Base-by-base conservation (phyloP, 1,140 invertebrate genomes). In the Vollenhovia emeryi region DNA sequence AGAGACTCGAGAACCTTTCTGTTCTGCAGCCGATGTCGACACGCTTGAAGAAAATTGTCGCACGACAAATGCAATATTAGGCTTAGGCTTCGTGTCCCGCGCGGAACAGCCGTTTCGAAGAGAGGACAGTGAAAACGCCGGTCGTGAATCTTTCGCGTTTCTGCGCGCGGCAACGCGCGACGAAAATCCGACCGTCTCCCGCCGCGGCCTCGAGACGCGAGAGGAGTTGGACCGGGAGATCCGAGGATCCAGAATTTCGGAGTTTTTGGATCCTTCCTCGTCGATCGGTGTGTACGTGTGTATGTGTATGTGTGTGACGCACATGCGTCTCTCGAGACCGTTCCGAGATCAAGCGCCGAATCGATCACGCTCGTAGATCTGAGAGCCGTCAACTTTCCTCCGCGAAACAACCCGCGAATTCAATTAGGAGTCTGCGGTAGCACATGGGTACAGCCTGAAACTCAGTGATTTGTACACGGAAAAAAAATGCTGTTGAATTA, bases 71-170 rank as follows among this genome's bases (percentile, higher is more conserved):
- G n/a, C n/a, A n/a, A n/a, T n/a, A n/a, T n/a, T n/a, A n/a, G n/a
- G n/a, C n/a, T 79, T 79, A 79, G 75, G 60, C 75, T 79, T 24
- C 64, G 43, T 36, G 75, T 40, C 33, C 33, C 33, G 75, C 24
- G 75, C 75, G 50, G 36, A 68, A 79, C 40, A n/a, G 45, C 36
- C 66, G 66, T 79, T 79, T 79, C 27, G 30, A 27, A 52, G 24
- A 52, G 33, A 78, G 11, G 9, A 66, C 27, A 66, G 45, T 66
- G 59, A 60, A 68, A 66, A 36, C 68, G 36, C n/a, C 18, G 18
- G 21, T 43, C 18, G 40, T 45, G 57, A 64, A n/a, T 79, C 30
- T 27, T 15, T 68, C 1, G 11, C 43, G 45, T 50, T 62, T 43
- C 27, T 59, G 18, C 40, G 36, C 18, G 30, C 24, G n/a, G 60